phyloP scores from a whole-genome alignment of 1,140 invertebrate species.

The Trypoxylus dichotomus region DNA sequence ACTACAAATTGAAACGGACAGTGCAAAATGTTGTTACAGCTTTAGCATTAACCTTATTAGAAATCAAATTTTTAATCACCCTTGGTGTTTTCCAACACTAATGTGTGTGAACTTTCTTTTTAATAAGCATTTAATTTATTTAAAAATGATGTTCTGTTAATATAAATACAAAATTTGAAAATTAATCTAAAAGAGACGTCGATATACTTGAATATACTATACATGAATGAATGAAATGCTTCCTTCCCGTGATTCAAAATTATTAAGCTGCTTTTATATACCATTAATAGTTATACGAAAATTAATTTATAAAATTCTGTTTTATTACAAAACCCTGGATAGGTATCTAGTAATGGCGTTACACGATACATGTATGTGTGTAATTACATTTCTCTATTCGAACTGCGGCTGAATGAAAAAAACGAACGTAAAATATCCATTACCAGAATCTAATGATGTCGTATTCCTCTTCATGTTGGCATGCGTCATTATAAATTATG shows the following conservation, averaged over 20 bases:
- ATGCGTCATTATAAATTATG: conserved; percentile 12
- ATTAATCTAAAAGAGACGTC: no score
- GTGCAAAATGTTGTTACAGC: no score
- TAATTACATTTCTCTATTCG: background rate
- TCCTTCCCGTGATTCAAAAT: no score
- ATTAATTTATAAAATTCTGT: background rate
- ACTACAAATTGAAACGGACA: no score
- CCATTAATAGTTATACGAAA: background rate
- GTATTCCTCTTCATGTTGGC: conserved; percentile 15
- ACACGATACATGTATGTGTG: background rate
- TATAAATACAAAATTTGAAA: no score
- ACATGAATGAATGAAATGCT: no score
- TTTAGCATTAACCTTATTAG: no score
- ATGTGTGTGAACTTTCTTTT: no score
- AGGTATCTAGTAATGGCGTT: background rate
- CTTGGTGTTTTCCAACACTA: no score
- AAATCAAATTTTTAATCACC: no score
- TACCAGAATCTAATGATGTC: conserved; percentile 21
- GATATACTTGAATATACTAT: background rate
- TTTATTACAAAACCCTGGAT: background rate
- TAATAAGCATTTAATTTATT: no score
- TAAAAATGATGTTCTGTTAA: no score
- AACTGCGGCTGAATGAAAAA: background rate
- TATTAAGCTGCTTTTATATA: background rate
- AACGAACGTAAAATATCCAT: conserved; percentile 8